Base-by-base conservation (phyloP, 2,888 invertebrate genomes). In the Drosophila algonquin region DNA sequence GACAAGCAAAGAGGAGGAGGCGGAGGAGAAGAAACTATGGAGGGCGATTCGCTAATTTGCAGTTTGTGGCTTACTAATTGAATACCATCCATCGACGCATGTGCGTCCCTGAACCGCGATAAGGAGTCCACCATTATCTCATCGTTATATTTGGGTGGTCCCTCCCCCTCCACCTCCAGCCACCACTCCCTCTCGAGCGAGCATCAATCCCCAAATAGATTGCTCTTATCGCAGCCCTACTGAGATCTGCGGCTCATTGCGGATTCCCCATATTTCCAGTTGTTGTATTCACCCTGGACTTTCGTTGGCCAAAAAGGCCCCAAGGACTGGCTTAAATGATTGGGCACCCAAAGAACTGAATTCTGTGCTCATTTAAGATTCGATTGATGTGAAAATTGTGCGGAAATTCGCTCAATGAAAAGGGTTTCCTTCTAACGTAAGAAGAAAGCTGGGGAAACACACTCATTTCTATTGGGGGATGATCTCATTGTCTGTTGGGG, bases 61-160 rank as follows among this genome's bases (percentile, higher is more conserved):
- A 77, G 56, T 71, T 40, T 67, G 54, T 14, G 68, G 57, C 72
- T 72, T 76, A 75, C 86, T 87, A 87, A 84, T 85, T 85, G 80
- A 82, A 80, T 77, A 75, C 61, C 60, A 54, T 30, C 30, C 59
- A 54, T 30, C 55, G 44, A 61, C 48, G 35, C 45, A 57, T 30
- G 30, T 46, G 57, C 63, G 64, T 61, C 64, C 73, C 64, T 73
- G 73, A 73, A 63, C 73, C 9, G 57, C 53, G 71, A 72, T 72
- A 72, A 72, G 63, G 21, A 24, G n/a, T 2, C 44, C 12, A 16
- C 24, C 50, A 70, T 70, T 67, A 59, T 67, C 58, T 67, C 73
- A 35, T 1, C 40, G n/a, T 27, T 63, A 51, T 46, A 57, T 73
- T 72, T 72, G 71, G 71, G 71, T 73, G 71, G 71, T 72, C 71